phyloP scores from a whole-genome alignment of 2,888 invertebrate genomes.

The Mesorhabditis sp. region DNA sequence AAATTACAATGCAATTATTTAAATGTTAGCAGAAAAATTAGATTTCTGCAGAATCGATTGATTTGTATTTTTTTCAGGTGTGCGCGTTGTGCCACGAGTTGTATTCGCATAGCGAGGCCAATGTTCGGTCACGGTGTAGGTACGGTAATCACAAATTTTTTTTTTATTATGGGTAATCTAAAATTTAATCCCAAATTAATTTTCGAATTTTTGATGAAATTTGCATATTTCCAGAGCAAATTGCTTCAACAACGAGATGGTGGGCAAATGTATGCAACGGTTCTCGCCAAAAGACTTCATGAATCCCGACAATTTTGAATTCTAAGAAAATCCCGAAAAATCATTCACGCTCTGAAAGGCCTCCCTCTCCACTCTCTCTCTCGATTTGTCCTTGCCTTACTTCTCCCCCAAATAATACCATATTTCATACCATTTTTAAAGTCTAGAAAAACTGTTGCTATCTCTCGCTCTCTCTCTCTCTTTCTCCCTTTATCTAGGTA shows the following conservation, averaged over 20 bases:
- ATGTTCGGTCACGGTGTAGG: conserved; percentile 31
- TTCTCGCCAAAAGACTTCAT: conserved; percentile 19
- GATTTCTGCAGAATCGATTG: too few relatives aligned
- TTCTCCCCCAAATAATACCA: not conserved
- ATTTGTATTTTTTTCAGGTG: conserved; percentile 11
- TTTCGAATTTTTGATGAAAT: not conserved
- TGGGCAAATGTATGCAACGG: conserved; percentile 28
- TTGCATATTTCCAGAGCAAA: conserved; percentile 14
- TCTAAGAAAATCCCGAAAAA: not conserved
- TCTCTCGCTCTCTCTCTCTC: too few relatives aligned
- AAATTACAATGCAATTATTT: too few relatives aligned
- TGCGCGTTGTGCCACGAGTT: conserved; percentile 38
- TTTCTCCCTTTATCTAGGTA: too few relatives aligned
- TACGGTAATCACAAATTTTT: not conserved
- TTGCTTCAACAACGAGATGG: conserved; percentile 23
- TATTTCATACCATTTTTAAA: not conserved
- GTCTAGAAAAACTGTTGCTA: not conserved
- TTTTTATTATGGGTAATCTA: not conserved
- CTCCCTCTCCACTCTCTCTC: not conserved
- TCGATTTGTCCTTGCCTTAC: not conserved
- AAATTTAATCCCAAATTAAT: not conserved
- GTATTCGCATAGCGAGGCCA: conserved; percentile 24
- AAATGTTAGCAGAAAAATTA: too few relatives aligned
- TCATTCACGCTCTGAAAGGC: not conserved
- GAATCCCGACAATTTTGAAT: not conserved